These are phyloP conservation scores for Parnassius apollo DNA, from an alignment of 2,888 invertebrate genomes.

Conservation along the genomic window DNA sequence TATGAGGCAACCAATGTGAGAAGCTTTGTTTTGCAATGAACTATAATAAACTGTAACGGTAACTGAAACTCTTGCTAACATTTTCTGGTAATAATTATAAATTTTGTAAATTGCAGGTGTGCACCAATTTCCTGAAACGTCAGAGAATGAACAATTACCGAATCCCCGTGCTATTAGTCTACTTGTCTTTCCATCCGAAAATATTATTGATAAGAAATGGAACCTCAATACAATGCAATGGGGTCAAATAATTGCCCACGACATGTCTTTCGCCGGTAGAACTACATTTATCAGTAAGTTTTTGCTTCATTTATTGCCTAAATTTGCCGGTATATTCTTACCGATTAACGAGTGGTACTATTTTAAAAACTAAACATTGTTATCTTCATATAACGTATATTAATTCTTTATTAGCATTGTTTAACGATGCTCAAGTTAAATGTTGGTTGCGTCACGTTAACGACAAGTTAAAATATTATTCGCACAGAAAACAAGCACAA, in stretches of 20 bases:
- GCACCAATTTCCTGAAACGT: background rate
- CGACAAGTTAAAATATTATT: no score
- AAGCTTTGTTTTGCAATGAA: no score
- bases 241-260: constrained; percentile 1
- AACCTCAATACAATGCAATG: constrained; percentile 14
- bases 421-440: no score
- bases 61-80: no score
- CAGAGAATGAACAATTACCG: constrained; percentile 9
- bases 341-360: background rate
- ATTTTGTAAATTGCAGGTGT: background rate
- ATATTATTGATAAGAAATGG: constrained; percentile 5
- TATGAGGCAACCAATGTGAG: no score
- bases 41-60: no score
- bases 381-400: no score
- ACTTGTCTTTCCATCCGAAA: constrained; percentile 1
- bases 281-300: background rate
- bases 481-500: no score
- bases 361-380: no score
- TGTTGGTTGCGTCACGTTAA: no score
- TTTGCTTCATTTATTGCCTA: background rate
- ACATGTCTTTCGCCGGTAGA: constrained; percentile 5
- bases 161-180: background rate
- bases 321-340: background rate
- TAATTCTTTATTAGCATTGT: no score
- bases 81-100: no score